phyloP scores from a whole-genome alignment of 2,113 vertebrate genomes.

The Atrichornis clamosus region DNA sequence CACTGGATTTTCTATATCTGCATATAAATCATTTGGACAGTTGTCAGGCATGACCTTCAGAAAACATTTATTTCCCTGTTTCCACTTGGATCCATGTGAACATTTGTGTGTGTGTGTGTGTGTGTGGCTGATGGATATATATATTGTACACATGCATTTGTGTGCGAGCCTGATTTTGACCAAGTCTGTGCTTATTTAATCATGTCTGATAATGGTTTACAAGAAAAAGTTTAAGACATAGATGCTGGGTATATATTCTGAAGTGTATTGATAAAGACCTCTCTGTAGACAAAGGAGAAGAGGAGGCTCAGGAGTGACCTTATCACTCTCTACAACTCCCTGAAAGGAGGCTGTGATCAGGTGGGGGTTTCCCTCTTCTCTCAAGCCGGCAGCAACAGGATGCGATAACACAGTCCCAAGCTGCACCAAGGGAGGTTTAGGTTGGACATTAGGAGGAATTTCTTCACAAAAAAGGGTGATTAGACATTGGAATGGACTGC shows the following conservation, averaged over 20 bases:
- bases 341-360: not conserved
- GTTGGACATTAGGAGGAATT: not conserved
- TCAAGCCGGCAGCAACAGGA: not conserved
- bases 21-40: not conserved
- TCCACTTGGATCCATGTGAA: not conserved
- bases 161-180: fast-evolving
- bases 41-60: not conserved
- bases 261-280: not conserved
- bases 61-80: not conserved
- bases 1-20: not conserved
- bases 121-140: not conserved
- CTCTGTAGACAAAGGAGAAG: not conserved
- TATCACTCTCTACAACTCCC: not conserved
- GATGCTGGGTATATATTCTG: not conserved
- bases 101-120: not conserved
- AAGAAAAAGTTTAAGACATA: not conserved
- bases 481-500: not conserved
- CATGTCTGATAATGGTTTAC: not conserved
- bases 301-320: not conserved
- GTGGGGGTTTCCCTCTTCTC: not conserved
- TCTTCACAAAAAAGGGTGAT: not conserved
- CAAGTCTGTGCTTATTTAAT: not conserved
- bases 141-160: not conserved
- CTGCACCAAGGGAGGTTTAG: not conserved
- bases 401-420: not conserved